Evolutionary conservation across 1,140 invertebrate genomes (phyloP), one percentile per base, ranked within the genome.

Genomic region (Rhyzopertha dominica): DNA sequence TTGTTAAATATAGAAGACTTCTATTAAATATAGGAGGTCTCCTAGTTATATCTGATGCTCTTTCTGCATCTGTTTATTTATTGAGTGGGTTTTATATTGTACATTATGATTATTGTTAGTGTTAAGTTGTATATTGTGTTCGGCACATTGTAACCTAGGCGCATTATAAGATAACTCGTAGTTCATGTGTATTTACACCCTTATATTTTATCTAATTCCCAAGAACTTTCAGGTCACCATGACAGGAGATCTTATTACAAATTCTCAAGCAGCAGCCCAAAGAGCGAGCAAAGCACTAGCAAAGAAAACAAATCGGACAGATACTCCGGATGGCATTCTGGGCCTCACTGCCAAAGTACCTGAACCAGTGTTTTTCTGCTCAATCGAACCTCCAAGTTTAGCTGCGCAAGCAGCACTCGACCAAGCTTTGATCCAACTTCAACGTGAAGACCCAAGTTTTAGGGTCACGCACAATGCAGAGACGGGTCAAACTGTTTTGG

Each of bases 321-420:
- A 53, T 17, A 47, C 54, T 43, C 46, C 44, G 30, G 56, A 63
- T 51, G 29, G 36, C 39, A 8, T 48, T 35, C 82, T 75, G 72
- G 55, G 74, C 2, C 23, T 51, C 0, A 81, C 82, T 9, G 73
- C 86, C 1, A 74, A 77, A 30, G 70, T 93, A 45, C 91, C 92
- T 1, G 85, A 95, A 58, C 93, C 95, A 1, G 95, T 99, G 0
- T 98, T 97, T 69, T 95, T 96, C 61, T 98, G 95, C 67, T 91
- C 91, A 1, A 85, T 99, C 37, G 96, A 99, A 73, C 84, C 95
- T 0, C 85, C 91, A 0, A 92, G 87, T 39, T 60, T 84, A 43
- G 74, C 81, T 1, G 77, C 79, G 26, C 87, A 94, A 67, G 72
- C 72, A 32, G 64, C 80, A 4, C 71, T 99, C 49, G 95, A 98